Percentiles rank a stretch among this genome's conserved stretches.
Conservation (phyloP, 2,888 invertebrate genomes). For the Griposia aprilina region DNA sequence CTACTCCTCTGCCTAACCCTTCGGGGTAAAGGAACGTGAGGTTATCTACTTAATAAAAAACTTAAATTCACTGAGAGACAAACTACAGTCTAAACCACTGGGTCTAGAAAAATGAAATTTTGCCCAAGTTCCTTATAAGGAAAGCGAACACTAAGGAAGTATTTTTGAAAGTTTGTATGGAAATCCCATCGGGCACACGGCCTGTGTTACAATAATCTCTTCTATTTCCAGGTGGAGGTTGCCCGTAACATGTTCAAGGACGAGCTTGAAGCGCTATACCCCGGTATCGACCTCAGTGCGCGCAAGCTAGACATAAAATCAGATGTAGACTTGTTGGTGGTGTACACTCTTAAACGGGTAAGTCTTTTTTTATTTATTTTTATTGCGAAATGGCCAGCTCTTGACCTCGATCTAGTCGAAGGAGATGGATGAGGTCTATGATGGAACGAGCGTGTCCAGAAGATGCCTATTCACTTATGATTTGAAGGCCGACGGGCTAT, state of each 20-base stretch:
- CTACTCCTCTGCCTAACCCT: too few relatives aligned
- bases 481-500: too few relatives aligned
- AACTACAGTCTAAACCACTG: too few relatives aligned
- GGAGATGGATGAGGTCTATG: too few relatives aligned
- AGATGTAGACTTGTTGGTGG: constrained; percentile 82
- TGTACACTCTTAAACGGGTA: constrained; percentile 85
- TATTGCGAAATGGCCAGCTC: too few relatives aligned
- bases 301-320: constrained; percentile 80
- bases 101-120: too few relatives aligned
- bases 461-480: too few relatives aligned
- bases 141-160: neutral
- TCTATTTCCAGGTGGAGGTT: constrained; percentile 78
- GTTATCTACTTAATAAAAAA: neutral
- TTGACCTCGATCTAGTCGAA: too few relatives aligned
- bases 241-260: constrained; percentile 80
- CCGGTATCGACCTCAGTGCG: constrained; percentile 81
- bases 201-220: neutral
- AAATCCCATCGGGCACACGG: neutral
- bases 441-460: too few relatives aligned
- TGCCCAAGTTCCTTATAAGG: too few relatives aligned
- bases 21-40: too few relatives aligned
- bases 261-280: constrained; percentile 83
- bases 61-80: neutral
- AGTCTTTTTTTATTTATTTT: neutral
- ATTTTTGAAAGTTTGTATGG: neutral